phyloP scores from a whole-genome alignment of 1,140 invertebrate species.

The Apolygus lucorum region DNA sequence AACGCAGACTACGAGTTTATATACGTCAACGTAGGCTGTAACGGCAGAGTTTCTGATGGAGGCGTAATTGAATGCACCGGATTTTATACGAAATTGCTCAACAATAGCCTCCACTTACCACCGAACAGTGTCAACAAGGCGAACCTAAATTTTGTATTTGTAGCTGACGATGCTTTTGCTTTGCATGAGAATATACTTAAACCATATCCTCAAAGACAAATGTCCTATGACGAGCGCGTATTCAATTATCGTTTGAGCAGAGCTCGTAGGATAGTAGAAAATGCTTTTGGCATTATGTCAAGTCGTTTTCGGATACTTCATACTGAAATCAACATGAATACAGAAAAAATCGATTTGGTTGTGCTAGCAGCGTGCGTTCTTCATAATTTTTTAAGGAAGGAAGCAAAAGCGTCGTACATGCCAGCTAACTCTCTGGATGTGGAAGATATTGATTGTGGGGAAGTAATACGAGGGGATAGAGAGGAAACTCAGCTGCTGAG shows the following conservation, averaged over 20 bases:
- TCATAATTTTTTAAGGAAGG: slow-evolving; percentile 1
- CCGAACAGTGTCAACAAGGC: slow-evolving; percentile 31
- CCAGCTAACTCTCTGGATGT: slow-evolving; percentile 10
- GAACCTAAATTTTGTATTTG: slow-evolving; percentile 36
- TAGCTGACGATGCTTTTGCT: slow-evolving; percentile 46
- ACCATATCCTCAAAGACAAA: slow-evolving; percentile 39
- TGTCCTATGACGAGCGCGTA: slow-evolving; percentile 34
- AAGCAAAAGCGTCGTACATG: slow-evolving; percentile 17
- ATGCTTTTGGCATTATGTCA: slow-evolving; percentile 26
- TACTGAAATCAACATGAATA: background rate
- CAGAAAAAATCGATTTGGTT: slow-evolving; percentile 5
- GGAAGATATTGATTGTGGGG: background rate
- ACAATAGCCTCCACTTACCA: slow-evolving; percentile 34
- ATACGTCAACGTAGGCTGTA: slow-evolving; percentile 41
- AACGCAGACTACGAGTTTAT: slow-evolving; percentile 44
- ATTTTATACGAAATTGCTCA: slow-evolving; percentile 22
- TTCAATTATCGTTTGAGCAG: slow-evolving; percentile 37
- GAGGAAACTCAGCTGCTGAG: slow-evolving; percentile 17
- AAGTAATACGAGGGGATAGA: slow-evolving; percentile 7
- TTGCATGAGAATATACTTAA: slow-evolving; percentile 40
- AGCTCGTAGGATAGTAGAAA: too few species aligned
- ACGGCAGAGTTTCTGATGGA: slow-evolving; percentile 40
- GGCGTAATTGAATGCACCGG: slow-evolving; percentile 27
- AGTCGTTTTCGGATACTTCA: slow-evolving; percentile 11
- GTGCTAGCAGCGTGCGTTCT: background rate